Evolutionary conservation across 2,113 vertebrate genomes (phyloP), one percentile per base, ranked within the genome.

Genomic region (Myocastor coypus): DNA sequence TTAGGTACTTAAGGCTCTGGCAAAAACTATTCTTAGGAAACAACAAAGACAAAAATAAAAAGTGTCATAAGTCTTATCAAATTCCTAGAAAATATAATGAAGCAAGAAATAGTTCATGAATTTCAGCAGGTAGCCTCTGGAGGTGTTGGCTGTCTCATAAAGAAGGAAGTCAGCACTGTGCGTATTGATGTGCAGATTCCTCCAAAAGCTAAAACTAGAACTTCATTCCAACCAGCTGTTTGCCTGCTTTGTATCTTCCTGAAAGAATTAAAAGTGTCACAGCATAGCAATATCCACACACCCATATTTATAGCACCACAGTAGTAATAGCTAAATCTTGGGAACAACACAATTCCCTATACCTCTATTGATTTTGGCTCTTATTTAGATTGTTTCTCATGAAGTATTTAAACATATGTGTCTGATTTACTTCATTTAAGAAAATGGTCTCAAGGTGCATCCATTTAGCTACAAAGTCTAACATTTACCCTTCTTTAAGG

Each of bases 61-160:
- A 52, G 40, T 96, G 64, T 96, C 75, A 83, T 82, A 52, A 68
- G 77, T 91, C 88, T 96, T 96, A 87, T 40, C 97, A 93, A 98
- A 97, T 42, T 80, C 96, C 83, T 95, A 95, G 83, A 92, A 97
- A 84, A 82, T 78, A 94, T 87, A 94, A 78, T 73, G 97, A 94
- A 94, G 73, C 82, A 94, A 77, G 73, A 97, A 52, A 84, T 87
- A 97, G 98, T 98, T 98, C 96, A 98, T 87, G 64, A 95, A 3
- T 92, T 98, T 96, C 77, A 98, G 85, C 52, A 97, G 80, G 83
- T 64, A 96, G 85, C 83, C 96, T 96, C 91, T 84, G 94, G 97
- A 96, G 57, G 34, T 97, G 92, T 95, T 95, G 66, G 91, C 78
- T 96, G 50, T 55, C 91, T 94, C 95, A 83, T 92, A 96, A 97